Conservation (phyloP, 1,140 invertebrate species). For the Steinernema khuongi region DNA sequence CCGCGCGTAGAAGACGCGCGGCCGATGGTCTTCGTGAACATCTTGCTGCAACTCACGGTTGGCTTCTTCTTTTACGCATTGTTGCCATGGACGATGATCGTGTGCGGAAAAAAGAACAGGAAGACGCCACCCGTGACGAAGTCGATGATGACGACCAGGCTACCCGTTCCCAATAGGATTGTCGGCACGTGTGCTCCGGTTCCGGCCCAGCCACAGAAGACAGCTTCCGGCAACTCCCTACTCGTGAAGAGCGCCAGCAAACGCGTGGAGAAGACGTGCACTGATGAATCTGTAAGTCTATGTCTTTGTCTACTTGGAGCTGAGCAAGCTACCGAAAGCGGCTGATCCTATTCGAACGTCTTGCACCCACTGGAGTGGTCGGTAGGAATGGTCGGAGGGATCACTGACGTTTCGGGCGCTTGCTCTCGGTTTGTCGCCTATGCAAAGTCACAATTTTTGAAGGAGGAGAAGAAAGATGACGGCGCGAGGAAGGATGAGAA, state of each 20-base stretch:
- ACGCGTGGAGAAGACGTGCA: too few species aligned
- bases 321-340: neutral
- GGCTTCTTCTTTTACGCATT: neutral
- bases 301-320: too few species aligned
- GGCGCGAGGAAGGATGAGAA: neutral
- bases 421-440: neutral
- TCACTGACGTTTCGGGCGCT: neutral
- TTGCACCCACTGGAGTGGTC: neutral
- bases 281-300: too few species aligned
- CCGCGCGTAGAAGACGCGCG: neutral
- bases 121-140: neutral
- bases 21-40: neutral
- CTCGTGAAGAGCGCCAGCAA: too few species aligned
- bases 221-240: too few species aligned
- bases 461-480: neutral
- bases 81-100: neutral
- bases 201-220: neutral
- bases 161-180: too few species aligned
- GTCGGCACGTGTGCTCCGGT: neutral
- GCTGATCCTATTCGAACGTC: neutral
- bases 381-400: neutral
- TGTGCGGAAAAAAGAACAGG: neutral
- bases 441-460: neutral
- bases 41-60: neutral
- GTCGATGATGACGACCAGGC: too few species aligned